Percentiles rank a stretch among this genome's conserved stretches.
Conservation (phyloP, 2,888 invertebrate genomes). For the Cyclophora albipunctata region DNA sequence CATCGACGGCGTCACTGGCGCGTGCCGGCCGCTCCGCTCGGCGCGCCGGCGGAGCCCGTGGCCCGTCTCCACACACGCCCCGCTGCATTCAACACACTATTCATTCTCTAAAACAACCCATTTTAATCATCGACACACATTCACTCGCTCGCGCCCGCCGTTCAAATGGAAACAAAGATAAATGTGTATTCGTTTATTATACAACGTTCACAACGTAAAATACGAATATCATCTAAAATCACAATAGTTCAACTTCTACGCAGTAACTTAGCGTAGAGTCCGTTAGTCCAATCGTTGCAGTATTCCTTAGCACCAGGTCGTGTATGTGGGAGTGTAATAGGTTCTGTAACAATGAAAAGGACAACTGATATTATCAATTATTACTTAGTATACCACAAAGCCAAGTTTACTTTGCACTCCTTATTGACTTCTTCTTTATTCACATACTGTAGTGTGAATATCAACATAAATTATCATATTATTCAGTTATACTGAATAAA, state of each 20-base stretch:
- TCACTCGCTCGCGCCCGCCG: no score
- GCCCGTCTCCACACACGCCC: neutral
- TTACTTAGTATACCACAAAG: no score
- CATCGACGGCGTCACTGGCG: slow-evolving; percentile 41
- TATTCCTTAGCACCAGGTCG: slow-evolving; percentile 24
- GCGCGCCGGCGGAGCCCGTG: slow-evolving; percentile 2
- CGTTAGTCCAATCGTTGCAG: neutral
- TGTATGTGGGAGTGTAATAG: slow-evolving; percentile 19
- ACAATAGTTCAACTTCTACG: neutral
- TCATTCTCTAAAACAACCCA: no score
- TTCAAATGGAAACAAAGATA: no score
- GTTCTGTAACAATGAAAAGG: neutral
- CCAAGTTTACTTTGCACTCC: no score
- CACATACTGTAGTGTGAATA: no score
- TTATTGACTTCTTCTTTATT: no score
- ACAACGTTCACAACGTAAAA: slow-evolving; percentile 5
- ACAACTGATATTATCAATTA: no score
- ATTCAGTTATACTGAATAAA: no score
- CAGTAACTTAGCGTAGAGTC: neutral
- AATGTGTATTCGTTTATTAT: slow-evolving; percentile 11
- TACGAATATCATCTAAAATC: slow-evolving; percentile 5
- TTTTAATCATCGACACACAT: no score
- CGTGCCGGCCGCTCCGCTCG: slow-evolving; percentile 13
- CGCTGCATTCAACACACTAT: no score
- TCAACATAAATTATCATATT: no score